These are phyloP conservation scores for Leptodirus hochenwartii DNA, from an alignment of 2,888 invertebrate genomes.

Conservation along the genomic window DNA sequence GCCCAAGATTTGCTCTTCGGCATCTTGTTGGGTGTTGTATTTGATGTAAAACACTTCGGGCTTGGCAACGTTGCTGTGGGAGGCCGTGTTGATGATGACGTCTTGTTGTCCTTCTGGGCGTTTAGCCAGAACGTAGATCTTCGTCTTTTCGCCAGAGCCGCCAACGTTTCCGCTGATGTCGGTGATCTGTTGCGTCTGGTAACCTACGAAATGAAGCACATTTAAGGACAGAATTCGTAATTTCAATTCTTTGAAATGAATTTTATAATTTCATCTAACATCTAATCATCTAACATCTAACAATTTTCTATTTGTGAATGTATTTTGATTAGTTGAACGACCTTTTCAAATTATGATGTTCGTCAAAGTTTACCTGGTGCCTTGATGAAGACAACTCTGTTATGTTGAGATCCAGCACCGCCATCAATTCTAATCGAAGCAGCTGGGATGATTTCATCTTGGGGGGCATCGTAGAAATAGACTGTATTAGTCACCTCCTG, in stretches of 20 bases:
- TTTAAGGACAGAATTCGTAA: too few relatives aligned
- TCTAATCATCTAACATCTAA: too few relatives aligned
- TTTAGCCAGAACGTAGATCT: constrained; percentile 25
- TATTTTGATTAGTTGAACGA: too few relatives aligned
- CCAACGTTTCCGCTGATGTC: constrained; percentile 16
- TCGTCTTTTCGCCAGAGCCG: constrained; percentile 21
- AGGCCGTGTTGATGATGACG: constrained; percentile 51
- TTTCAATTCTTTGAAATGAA: too few relatives aligned
- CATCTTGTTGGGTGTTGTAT: constrained; percentile 34
- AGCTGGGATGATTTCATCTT: constrained; percentile 17
- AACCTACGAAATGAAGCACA: too few relatives aligned
- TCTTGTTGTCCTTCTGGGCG: constrained; percentile 62
- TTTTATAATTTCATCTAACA: too few relatives aligned
- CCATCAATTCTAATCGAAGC: constrained; percentile 16
- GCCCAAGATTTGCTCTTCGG: constrained; percentile 13
- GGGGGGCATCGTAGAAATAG: constrained; percentile 23
- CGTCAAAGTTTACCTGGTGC: too few relatives aligned
- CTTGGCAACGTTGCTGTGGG: constrained; percentile 65
- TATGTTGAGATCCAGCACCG: constrained; percentile 23
- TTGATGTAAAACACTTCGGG: constrained; percentile 82
- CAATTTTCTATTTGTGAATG: too few relatives aligned
- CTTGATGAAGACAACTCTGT: constrained; percentile 31
- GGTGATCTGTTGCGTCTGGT: constrained; percentile 12
- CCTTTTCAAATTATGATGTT: too few relatives aligned
- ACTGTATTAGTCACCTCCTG: constrained; percentile 18